A percentile compares a stretch with the other conserved stretches of the same genome.
Conservation (phyloP, 1,140 invertebrate genomes). For the Fopius arisanus region DNA sequence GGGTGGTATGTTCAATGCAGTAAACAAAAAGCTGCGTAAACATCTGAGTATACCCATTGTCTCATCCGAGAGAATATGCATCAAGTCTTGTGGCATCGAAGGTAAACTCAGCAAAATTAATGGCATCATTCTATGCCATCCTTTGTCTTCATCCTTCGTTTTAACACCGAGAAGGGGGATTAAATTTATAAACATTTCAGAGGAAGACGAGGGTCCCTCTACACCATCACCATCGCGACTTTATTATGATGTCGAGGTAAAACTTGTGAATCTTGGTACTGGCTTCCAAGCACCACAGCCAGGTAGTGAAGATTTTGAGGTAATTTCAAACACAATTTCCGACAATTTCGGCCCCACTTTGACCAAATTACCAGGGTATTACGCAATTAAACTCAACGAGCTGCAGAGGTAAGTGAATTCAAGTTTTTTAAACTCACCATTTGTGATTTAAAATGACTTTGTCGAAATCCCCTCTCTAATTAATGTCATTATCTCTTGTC, state of each 20-base stretch:
- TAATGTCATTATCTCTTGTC: conserved; percentile 15
- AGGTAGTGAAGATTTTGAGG: conserved; percentile 76
- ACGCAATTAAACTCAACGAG: conserved; percentile 73
- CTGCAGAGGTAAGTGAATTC: conserved; percentile 72
- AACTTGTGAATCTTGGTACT: conserved; percentile 78
- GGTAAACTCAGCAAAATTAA: conserved; percentile 60
- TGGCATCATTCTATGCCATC: conserved; percentile 1
- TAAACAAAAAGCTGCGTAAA: conserved; percentile 86
- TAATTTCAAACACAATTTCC: conserved; percentile 74
- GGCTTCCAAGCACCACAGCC: conserved; percentile 75
- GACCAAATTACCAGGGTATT: conserved; percentile 75
- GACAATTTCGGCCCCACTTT: conserved; percentile 72
- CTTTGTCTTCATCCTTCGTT: not conserved
- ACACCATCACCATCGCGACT: conserved; percentile 71
- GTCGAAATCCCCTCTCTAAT: not conserved
- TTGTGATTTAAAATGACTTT: not conserved
- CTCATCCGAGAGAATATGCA: conserved; percentile 83
- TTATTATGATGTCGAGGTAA: conserved; percentile 77
- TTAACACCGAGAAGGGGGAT: not conserved
- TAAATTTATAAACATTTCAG: conserved; percentile 6
- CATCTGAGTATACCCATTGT: conserved; percentile 81
- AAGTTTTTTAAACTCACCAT: not conserved
- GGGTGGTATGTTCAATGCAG: conserved; percentile 83
- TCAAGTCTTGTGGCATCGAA: conserved; percentile 75
- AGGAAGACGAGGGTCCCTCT: conserved; percentile 63